A percentile compares a stretch with the other conserved stretches of the same genome.
phyloP scores from a whole-genome alignment of 2,888 invertebrate species.

The Branchellion lobata region DNA sequence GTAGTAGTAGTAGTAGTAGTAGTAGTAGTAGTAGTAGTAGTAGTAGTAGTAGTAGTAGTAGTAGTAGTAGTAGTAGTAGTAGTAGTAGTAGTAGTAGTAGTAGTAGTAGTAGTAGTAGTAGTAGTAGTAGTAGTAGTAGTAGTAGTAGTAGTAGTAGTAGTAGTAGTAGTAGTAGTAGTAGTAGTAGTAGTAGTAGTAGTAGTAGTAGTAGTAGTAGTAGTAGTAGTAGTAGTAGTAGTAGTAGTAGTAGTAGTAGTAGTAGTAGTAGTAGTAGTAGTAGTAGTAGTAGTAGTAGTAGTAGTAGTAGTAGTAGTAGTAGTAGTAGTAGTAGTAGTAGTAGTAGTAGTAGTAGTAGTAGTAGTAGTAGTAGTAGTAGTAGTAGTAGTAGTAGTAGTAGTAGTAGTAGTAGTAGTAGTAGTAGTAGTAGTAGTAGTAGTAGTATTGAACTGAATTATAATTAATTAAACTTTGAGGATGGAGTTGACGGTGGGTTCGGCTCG shows the following conservation, averaged over 20 bases:
- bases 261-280: constrained; percentile 29
- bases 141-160: constrained; percentile 29
- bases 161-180: constrained; percentile 29
- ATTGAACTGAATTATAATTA: no score
- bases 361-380: constrained; percentile 29
- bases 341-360: constrained; percentile 29
- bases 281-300: constrained; percentile 29
- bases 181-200: constrained; percentile 29
- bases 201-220: constrained; percentile 29
- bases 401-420: constrained; percentile 16
- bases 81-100: constrained; percentile 13
- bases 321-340: constrained; percentile 29
- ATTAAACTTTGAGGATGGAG: constrained; percentile 78
- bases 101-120: constrained; percentile 29
- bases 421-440: constrained; percentile 1
- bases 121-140: constrained; percentile 26
- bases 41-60: constrained; percentile 29
- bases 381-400: constrained; percentile 29
- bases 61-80: constrained; percentile 29
- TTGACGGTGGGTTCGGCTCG: constrained; percentile 84
- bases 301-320: constrained; percentile 29
- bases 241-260: constrained; percentile 29
- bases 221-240: constrained; percentile 29
- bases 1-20: constrained; percentile 29
- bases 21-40: constrained; percentile 29